Evolutionary conservation across 2,888 invertebrate genomes (phyloP).

Genomic region (Trachelus tabidus): DNA sequence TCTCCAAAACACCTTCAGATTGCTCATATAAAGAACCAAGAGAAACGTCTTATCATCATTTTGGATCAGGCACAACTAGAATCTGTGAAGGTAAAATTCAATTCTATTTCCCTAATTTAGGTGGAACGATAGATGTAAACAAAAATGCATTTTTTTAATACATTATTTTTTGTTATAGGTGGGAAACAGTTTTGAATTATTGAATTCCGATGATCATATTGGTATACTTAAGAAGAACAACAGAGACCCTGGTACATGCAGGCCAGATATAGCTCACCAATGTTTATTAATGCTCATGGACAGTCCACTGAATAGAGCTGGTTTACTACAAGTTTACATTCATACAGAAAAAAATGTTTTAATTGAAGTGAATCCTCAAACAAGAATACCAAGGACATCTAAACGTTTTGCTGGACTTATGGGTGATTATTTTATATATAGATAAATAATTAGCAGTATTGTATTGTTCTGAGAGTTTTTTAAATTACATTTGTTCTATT

Average conservation of each 20-base stretch:
- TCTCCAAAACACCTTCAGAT: constrained; percentile 81
- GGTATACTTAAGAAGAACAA: constrained; percentile 86
- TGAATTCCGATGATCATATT: constrained; percentile 95
- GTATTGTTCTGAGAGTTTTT: background rate
- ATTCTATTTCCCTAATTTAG: background rate
- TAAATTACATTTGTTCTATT: background rate
- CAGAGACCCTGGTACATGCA: constrained; percentile 86
- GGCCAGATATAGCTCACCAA: constrained; percentile 98
- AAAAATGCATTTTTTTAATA: constrained; percentile 8
- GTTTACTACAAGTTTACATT: constrained; percentile 93
- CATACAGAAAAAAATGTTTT: constrained; percentile 92
- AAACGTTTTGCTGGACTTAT: constrained; percentile 97
- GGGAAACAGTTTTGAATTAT: constrained; percentile 87
- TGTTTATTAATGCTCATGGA: constrained; percentile 97
- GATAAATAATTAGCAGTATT: background rate
- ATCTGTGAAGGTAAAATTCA: constrained; percentile 85
- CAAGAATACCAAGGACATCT: constrained; percentile 95
- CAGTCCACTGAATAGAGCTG: constrained; percentile 96
- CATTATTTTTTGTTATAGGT: constrained; percentile 69
- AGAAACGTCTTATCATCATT: constrained; percentile 91
- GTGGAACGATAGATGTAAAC: background rate
- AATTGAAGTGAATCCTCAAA: constrained; percentile 96
- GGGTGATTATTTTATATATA: constrained; percentile 71
- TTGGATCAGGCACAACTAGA: constrained; percentile 95
- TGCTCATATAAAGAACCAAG: constrained; percentile 83